Evolutionary conservation across 2,113 vertebrate species (phyloP).

Genomic region (Seriola aureovittata): DNA sequence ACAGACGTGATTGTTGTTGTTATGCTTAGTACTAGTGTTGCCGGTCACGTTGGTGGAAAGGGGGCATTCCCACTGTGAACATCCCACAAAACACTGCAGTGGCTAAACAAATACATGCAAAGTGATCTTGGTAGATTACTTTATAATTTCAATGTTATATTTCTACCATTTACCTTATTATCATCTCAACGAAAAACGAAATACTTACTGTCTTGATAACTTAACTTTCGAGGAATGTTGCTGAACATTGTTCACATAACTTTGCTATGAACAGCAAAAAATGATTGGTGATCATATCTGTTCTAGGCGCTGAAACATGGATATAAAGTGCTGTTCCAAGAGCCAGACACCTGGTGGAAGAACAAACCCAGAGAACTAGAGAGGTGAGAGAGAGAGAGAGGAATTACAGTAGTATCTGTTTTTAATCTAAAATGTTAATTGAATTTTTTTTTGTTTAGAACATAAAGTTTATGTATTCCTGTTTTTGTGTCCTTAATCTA

Average conservation of each 20-base stretch:
- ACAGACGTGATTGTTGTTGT: too few relatives aligned
- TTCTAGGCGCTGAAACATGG: conserved; percentile 90
- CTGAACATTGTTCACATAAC: neutral
- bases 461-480: neutral
- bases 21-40: too few relatives aligned
- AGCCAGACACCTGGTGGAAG: conserved; percentile 98
- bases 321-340: conserved; percentile 94
- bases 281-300: neutral
- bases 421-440: conserved; percentile 1
- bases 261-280: conserved; percentile 5
- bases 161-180: neutral
- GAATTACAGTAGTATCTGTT: neutral
- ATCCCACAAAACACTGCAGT: neutral
- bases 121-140: neutral
- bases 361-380: conserved; percentile 94
- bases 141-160: neutral
- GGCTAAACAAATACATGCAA: neutral
- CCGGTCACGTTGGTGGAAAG: too few relatives aligned
- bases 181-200: neutral
- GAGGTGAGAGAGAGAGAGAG: conserved; percentile 86
- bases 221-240: neutral
- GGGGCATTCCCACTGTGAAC: too few relatives aligned
- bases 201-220: neutral
- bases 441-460: neutral
- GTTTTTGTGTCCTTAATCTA: neutral